Evolutionary conservation across 2,797 vertebrate genomes (phyloP).

Genomic region (Myiothlypis chrysogaster): DNA sequence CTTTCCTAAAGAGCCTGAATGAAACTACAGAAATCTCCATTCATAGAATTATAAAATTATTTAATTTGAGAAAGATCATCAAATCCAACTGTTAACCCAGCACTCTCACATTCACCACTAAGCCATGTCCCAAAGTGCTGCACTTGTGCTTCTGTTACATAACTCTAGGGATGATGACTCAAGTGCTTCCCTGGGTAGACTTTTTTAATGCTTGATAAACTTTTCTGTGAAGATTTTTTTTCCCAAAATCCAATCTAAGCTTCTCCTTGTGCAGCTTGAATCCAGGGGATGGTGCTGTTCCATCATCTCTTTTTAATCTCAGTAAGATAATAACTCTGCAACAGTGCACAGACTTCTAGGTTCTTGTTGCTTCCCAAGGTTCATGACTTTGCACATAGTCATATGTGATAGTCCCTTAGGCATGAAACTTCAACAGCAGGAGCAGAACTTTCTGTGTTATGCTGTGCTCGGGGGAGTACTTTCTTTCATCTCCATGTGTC

Average conservation of each 20-base stretch:
- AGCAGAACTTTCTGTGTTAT: background rate
- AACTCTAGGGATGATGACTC: background rate
- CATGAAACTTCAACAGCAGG: background rate
- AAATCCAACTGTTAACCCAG: background rate
- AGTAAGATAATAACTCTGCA: background rate
- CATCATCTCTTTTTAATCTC: background rate
- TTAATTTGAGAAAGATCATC: background rate
- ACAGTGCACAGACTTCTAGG: background rate
- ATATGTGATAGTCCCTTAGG: background rate
- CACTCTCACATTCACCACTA: background rate
- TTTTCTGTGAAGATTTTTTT: background rate
- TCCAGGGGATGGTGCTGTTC: background rate
- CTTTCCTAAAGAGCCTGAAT: background rate
- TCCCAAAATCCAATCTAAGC: background rate
- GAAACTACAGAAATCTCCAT: background rate
- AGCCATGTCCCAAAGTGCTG: background rate
- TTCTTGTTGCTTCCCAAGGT: background rate
- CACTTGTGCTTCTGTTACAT: background rate
- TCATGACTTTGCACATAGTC: background rate
- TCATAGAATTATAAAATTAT: background rate
- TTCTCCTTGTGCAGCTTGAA: background rate
- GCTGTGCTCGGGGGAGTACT: background rate
- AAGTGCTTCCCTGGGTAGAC: background rate
- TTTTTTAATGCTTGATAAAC: background rate
- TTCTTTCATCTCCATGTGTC: background rate